Conservation (phyloP, 2,888 invertebrate species). For the Cotesia congregata region DNA sequence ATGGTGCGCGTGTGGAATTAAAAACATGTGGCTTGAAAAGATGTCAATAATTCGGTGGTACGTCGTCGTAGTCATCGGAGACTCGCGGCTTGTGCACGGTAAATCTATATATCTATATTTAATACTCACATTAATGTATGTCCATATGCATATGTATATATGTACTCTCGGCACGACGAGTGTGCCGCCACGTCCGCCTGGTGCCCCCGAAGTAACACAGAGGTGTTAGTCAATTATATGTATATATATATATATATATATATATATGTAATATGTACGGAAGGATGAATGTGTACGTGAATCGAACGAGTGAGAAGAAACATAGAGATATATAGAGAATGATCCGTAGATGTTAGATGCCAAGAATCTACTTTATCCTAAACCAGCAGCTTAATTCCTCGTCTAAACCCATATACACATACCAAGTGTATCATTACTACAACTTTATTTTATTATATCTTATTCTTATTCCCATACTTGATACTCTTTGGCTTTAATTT, state of each 20-base stretch:
- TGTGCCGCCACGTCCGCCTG: constrained; percentile 38
- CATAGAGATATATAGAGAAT: too few relatives aligned
- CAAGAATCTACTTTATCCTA: neutral
- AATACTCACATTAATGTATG: constrained; percentile 13
- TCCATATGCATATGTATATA: constrained; percentile 4
- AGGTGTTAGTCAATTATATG: constrained; percentile 14
- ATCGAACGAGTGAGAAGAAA: neutral
- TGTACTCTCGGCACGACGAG: constrained; percentile 13
- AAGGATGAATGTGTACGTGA: neutral
- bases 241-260: constrained; percentile 22
- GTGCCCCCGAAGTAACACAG: constrained; percentile 22
- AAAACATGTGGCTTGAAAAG: constrained; percentile 46
- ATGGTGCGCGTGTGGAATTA: constrained; percentile 24
- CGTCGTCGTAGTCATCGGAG: constrained; percentile 36
- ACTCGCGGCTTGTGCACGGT: constrained; percentile 42
- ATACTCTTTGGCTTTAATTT: too few relatives aligned
- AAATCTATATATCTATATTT: constrained; percentile 37
- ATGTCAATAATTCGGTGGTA: constrained; percentile 62
- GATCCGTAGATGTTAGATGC: too few relatives aligned
- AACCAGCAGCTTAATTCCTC: neutral
- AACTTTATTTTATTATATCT: neutral
- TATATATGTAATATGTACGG: neutral
- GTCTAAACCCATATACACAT: neutral
- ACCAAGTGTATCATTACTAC: neutral
- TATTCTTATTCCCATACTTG: too few relatives aligned